Evolutionary conservation across 2,888 invertebrate species (phyloP).

Genomic region (Coelopa pilipes): DNA sequence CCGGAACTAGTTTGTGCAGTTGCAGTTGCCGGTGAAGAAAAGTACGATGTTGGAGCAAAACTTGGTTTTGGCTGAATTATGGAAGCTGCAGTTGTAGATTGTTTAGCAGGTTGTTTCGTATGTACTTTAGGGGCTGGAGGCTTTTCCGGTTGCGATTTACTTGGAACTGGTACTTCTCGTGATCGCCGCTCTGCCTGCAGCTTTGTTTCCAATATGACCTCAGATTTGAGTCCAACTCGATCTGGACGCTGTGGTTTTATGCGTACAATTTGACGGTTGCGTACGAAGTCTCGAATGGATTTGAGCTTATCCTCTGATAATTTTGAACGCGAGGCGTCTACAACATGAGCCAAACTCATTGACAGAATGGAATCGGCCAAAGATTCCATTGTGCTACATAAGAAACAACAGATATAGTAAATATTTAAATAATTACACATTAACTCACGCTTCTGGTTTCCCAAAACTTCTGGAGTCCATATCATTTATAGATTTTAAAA

Average conservation of each 20-base stretch:
- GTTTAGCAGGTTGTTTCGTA: constrained; percentile 53
- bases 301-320: constrained; percentile 57
- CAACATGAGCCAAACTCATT: constrained; percentile 58
- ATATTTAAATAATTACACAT: neutral
- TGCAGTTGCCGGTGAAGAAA: constrained; percentile 42
- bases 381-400: constrained; percentile 59
- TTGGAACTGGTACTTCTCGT: constrained; percentile 48
- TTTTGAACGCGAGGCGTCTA: constrained; percentile 55
- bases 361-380: constrained; percentile 65
- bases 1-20: neutral
- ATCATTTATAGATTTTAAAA: constrained; percentile 45
- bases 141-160: constrained; percentile 40
- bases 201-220: constrained; percentile 63
- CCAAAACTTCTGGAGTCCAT: constrained; percentile 39
- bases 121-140: constrained; percentile 11
- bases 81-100: constrained; percentile 36
- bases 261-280: constrained; percentile 53
- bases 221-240: constrained; percentile 62
- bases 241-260: constrained; percentile 64
- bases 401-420: constrained; percentile 16
- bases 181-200: constrained; percentile 53
- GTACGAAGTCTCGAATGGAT: constrained; percentile 54
- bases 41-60: constrained; percentile 43
- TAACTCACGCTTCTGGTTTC: constrained; percentile 11
- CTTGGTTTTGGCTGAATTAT: constrained; percentile 32